Evolutionary conservation across 92 coral and sea anemone genomes (phyloP).

Genomic region (Parazoanthus swiftii): DNA sequence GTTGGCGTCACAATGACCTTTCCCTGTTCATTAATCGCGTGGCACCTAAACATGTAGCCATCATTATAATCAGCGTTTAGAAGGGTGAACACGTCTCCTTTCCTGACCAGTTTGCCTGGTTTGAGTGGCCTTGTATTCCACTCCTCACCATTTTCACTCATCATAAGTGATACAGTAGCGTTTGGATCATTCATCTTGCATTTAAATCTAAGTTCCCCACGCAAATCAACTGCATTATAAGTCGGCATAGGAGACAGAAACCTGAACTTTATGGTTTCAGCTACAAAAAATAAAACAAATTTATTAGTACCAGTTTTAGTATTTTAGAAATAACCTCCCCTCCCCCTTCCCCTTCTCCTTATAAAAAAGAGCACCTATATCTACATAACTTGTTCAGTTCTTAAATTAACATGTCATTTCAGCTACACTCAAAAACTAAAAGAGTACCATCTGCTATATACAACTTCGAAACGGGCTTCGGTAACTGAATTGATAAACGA

Average conservation of each 20-base stretch:
- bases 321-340: too few species aligned
- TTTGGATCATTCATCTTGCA: constrained; percentile 27
- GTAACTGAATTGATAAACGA: too few species aligned
- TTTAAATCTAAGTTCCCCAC: background rate
- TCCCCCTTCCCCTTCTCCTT: too few species aligned
- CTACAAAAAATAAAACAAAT: background rate
- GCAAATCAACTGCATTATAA: too few species aligned
- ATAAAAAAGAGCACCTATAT: too few species aligned
- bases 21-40: background rate
- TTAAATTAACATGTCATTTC: too few species aligned
- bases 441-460: too few species aligned
- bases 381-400: too few species aligned
- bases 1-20: background rate
- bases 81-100: constrained; percentile 1
- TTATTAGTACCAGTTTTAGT: background rate
- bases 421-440: too few species aligned
- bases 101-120: constrained; percentile 16
- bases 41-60: background rate
- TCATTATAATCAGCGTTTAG: background rate
- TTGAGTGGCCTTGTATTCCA: background rate
- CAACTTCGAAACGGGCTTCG: too few species aligned
- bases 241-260: background rate
- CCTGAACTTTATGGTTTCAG: background rate
- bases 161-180: background rate
- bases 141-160: background rate